Conservation (phyloP, 1,140 invertebrate genomes). For the Homalodisca vitripennis region DNA sequence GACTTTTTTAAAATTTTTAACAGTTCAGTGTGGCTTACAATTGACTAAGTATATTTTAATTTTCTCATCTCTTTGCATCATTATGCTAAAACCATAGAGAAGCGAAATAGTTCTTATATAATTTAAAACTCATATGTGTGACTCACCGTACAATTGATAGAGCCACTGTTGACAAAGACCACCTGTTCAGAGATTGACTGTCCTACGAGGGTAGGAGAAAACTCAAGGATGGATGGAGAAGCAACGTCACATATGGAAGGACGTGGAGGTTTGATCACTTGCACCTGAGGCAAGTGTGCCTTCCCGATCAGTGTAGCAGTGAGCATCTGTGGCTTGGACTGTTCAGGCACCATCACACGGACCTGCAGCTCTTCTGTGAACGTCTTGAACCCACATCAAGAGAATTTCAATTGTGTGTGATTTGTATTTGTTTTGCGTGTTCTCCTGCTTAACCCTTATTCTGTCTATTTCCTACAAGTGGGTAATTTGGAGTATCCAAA, state of each 20-base stretch:
- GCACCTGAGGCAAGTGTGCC: neutral
- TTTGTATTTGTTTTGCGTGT: no score
- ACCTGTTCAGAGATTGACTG: neutral
- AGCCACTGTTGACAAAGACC: neutral
- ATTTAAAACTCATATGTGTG: no score
- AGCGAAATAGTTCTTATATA: no score
- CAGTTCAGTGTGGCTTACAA: no score
- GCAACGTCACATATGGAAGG: neutral
- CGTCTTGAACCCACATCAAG: neutral
- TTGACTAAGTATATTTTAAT: no score
- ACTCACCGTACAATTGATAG: constrained; percentile 10
- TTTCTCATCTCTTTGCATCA: no score
- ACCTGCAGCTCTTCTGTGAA: neutral
- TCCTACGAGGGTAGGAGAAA: constrained; percentile 7
- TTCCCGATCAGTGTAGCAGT: neutral
- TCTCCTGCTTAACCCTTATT: no score
- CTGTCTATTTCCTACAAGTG: no score
- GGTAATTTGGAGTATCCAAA: no score
- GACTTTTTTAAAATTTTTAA: no score
- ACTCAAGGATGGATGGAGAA: neutral
- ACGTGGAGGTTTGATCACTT: neutral
- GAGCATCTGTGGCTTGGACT: neutral
- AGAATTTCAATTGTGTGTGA: no score
- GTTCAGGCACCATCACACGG: neutral
- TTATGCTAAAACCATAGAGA: no score